Evolutionary conservation across 2,888 invertebrate genomes (phyloP), one percentile per base, ranked within the genome.

Genomic region (Epinotia brunnichana): DNA sequence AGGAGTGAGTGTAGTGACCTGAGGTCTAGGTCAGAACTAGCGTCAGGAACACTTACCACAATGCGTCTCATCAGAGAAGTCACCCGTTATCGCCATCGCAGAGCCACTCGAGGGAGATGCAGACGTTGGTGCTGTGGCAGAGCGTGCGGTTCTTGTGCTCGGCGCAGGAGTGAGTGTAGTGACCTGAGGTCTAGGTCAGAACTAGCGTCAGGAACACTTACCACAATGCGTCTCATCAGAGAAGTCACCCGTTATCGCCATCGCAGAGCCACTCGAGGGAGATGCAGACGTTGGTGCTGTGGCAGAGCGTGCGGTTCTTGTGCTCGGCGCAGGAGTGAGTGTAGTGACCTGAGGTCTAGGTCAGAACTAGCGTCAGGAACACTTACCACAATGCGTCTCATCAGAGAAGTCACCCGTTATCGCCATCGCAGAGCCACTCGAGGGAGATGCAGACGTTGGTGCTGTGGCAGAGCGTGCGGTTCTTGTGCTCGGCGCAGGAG

Each of bases 61-160:
- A 81, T 95, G 95, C 1, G 96, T 96, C 86, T 97, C 97, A 82
- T 97, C 97, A 0, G 96, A 96, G 81, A 95, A 96, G 87, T 97
- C 97, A 0, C 96, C 96, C 97, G 80, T 97, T 96, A 77, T 97
- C 97, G 0, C 97, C 97, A 80, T 95, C 97, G 81, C 97, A 97
- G 29, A 96, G 89, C 96, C 96, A 97, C 3, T 95, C 94, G 76
- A 95, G 94, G 57, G 95, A 94, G 73, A 97, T 97, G 85, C 97
- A 97, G 66, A 95, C 95, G 77, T 95, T 95, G 13, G 96, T 96
- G 78, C 92, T 94, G 2, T 96, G 96, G 84, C 97, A 97, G 74
- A 96, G 93, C 9, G 96, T 94, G 74, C 95, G 94, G 80, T 93
- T 93, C 70, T 86, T 87, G 51, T 87, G 85, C 74, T 94, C 93